Conservation (phyloP, 1,140 invertebrate species). For the Eufriesea mexicana region DNA sequence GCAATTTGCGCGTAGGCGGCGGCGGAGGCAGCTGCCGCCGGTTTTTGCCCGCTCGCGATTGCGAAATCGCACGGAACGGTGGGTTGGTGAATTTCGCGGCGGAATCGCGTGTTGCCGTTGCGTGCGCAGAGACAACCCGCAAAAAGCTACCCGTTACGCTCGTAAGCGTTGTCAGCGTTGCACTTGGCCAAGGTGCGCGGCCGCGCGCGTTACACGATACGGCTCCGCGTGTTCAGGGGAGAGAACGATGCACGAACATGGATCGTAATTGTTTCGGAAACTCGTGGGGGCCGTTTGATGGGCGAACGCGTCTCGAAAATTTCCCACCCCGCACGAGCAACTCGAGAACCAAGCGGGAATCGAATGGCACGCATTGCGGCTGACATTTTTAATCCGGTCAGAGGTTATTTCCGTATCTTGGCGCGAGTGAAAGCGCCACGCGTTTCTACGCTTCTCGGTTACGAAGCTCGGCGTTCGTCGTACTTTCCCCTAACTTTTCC, state of each 20-base stretch:
- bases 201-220: slow-evolving; percentile 27
- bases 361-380: neutral
- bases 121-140: slow-evolving; percentile 35
- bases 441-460: too few relatives aligned
- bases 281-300: slow-evolving; percentile 22
- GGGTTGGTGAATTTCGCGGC: slow-evolving; percentile 28
- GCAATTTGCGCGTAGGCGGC: slow-evolving; percentile 28
- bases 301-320: slow-evolving; percentile 33
- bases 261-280: slow-evolving; percentile 36
- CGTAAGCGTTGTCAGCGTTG: slow-evolving; percentile 49
- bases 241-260: slow-evolving; percentile 37
- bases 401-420: neutral
- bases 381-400: slow-evolving; percentile 23
- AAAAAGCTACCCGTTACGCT: slow-evolving; percentile 50
- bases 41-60: slow-evolving; percentile 36
- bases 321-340: neutral
- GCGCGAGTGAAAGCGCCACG: neutral
- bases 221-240: neutral
- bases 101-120: slow-evolving; percentile 40
- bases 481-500: too few relatives aligned
- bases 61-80: slow-evolving; percentile 26
- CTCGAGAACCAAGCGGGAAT: neutral
- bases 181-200: slow-evolving; percentile 8
- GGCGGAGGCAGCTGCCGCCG: neutral
- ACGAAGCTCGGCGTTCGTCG: too few relatives aligned